These are phyloP conservation scores for Drosophila nebulosa DNA, from an alignment of 1,140 invertebrate genomes.

Conservation along the genomic window DNA sequence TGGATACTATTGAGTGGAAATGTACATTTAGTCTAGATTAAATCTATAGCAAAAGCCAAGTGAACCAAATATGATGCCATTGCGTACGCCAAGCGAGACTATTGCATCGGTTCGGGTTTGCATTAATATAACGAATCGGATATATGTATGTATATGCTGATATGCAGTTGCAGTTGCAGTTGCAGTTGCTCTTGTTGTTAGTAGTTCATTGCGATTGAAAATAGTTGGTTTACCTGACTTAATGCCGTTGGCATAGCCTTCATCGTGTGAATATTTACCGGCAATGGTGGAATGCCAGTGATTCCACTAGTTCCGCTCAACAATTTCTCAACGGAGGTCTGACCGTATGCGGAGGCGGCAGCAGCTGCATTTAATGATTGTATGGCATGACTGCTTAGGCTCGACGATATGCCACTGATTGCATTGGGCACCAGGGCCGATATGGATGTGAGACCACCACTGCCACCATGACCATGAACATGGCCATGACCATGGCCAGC, in stretches of 20 bases:
- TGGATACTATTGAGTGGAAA: conserved; percentile 27
- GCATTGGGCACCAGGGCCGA: conserved; percentile 78
- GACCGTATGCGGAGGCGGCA: conserved; percentile 41
- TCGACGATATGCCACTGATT: conserved; percentile 79
- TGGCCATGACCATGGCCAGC: neutral
- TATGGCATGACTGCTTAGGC: conserved; percentile 77
- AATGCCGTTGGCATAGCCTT: conserved; percentile 80
- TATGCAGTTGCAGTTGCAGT: conserved; percentile 16
- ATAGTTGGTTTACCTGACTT: conserved; percentile 81
- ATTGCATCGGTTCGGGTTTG: conserved; percentile 13
- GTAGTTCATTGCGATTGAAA: conserved; percentile 78
- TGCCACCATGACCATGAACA: neutral
- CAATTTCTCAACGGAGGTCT: conserved; percentile 74
- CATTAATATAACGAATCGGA: neutral
- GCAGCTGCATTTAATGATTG: conserved; percentile 62
- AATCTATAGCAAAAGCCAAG: conserved; percentile 6
- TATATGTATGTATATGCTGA: conserved; percentile 12
- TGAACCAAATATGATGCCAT: conserved; percentile 7
- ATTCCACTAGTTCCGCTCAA: conserved; percentile 79
- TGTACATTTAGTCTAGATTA: conserved; percentile 12
- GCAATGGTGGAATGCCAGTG: conserved; percentile 80
- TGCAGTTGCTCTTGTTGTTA: conserved; percentile 51
- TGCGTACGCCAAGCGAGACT: conserved; percentile 15
- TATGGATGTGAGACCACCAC: conserved; percentile 75
- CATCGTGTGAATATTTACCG: conserved; percentile 81